These are phyloP conservation scores for Macaria notata DNA, from an alignment of 2,888 invertebrate genomes.

Conservation along the genomic window DNA sequence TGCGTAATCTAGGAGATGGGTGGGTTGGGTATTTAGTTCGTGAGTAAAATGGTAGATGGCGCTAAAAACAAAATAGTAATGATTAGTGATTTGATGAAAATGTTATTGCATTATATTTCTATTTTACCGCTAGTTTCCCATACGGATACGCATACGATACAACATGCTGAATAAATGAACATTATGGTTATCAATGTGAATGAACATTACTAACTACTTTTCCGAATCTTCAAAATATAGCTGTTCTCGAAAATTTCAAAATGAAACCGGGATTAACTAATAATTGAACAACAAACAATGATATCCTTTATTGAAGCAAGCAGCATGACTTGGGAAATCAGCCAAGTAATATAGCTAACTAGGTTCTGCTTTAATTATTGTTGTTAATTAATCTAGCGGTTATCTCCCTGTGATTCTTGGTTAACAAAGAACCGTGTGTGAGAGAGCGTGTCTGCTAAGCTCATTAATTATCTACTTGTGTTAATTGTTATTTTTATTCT, in stretches of 20 bases:
- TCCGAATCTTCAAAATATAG: background rate
- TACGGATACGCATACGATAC: too few relatives aligned
- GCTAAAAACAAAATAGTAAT: background rate
- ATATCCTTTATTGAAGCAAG: slow-evolving; percentile 13
- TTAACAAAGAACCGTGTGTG: too few relatives aligned
- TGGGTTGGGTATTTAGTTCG: slow-evolving; percentile 3
- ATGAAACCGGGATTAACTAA: slow-evolving; percentile 4
- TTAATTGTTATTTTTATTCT: too few relatives aligned
- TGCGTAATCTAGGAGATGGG: too few relatives aligned
- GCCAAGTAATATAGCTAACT: slow-evolving; percentile 1
- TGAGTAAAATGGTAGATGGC: slow-evolving; percentile 5
- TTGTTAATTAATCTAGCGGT: slow-evolving; percentile 7
- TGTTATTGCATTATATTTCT: too few relatives aligned
- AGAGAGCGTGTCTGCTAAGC: too few relatives aligned
- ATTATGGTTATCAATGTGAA: too few relatives aligned
- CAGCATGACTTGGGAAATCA: slow-evolving; percentile 15
- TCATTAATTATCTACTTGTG: too few relatives aligned
- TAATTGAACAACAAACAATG: slow-evolving; percentile 15
- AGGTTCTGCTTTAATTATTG: slow-evolving; percentile 10
- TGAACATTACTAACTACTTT: background rate
- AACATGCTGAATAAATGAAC: too few relatives aligned
- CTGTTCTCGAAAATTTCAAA: slow-evolving; percentile 11
- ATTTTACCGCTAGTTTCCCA: too few relatives aligned
- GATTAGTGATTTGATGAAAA: too few relatives aligned
- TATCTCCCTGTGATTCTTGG: slow-evolving; percentile 15